Percentiles rank a stretch among this genome's conserved stretches.
These are phyloP conservation scores for Drosophila anomalata DNA, from an alignment of 2,888 invertebrate species.

Conservation along the genomic window DNA sequence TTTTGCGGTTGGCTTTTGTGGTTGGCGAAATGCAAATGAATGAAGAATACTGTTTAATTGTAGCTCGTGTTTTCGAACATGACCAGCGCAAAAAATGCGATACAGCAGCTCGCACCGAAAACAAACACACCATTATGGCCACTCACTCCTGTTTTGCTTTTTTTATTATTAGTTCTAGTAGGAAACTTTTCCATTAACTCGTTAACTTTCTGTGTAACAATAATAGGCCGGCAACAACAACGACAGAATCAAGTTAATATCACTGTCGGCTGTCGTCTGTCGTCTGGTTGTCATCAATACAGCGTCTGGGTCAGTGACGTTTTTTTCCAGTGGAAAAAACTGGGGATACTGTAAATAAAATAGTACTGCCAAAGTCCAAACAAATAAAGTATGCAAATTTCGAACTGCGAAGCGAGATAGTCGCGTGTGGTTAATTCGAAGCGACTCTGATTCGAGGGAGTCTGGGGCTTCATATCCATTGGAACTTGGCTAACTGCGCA, in stretches of 20 bases:
- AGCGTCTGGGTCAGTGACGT: slow-evolving; percentile 54
- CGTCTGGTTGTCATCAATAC: slow-evolving; percentile 66
- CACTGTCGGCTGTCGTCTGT: slow-evolving; percentile 47
- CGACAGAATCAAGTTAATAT: slow-evolving; percentile 54
- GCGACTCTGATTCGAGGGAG: slow-evolving; percentile 29
- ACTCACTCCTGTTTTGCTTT: slow-evolving; percentile 2
- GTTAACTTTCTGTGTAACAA: slow-evolving; percentile 67
- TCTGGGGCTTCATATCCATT: slow-evolving; percentile 11
- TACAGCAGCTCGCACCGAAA: slow-evolving; percentile 41
- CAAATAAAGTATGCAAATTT: slow-evolving; percentile 65
- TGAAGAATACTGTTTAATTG: slow-evolving; percentile 39
- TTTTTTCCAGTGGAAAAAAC: slow-evolving; percentile 65
- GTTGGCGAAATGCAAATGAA: slow-evolving; percentile 49
- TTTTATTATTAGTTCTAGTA: slow-evolving; percentile 48
- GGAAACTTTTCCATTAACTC: slow-evolving; percentile 77
- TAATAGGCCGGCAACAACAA: slow-evolving; percentile 50
- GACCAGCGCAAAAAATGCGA: slow-evolving; percentile 36
- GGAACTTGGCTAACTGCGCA: slow-evolving; percentile 34
- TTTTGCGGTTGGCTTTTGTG: slow-evolving; percentile 25
- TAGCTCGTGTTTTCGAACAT: slow-evolving; percentile 26
- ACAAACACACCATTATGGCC: slow-evolving; percentile 19
- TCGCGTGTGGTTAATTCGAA: slow-evolving; percentile 56
- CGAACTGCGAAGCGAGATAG: slow-evolving; percentile 31
- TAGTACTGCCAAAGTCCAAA: slow-evolving; percentile 51
- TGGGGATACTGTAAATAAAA: slow-evolving; percentile 27